A percentile compares a stretch with the other conserved stretches of the same genome.
Evolutionary conservation across 2,113 vertebrate species (phyloP).

Genomic region (Chamaea fasciata): DNA sequence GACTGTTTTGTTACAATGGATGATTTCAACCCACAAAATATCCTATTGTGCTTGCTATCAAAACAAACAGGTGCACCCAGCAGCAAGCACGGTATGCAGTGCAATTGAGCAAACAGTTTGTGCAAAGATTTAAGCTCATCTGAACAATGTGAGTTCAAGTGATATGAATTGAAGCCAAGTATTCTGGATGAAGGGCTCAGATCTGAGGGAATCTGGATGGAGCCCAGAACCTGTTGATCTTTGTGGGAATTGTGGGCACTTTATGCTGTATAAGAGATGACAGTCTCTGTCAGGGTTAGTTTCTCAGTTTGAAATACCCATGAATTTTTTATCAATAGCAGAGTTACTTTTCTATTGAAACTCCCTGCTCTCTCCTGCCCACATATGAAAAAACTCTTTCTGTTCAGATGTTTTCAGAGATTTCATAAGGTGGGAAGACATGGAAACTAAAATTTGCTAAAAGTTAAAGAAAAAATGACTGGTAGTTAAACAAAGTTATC

Average conservation of each 20-base stretch:
- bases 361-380: background rate
- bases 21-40: conserved; percentile 63
- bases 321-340: background rate
- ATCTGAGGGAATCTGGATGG: background rate
- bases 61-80: conserved; percentile 74
- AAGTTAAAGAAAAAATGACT: background rate
- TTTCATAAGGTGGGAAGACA: background rate
- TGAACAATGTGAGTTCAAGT: conserved; percentile 52
- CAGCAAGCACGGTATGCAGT: conserved; percentile 36
- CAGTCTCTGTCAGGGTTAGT: background rate
- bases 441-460: background rate
- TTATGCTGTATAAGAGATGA: background rate
- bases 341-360: background rate
- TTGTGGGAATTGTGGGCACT: background rate
- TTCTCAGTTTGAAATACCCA: background rate
- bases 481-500: background rate
- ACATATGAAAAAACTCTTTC: background rate
- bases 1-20: conserved; percentile 49
- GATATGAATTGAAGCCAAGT: conserved; percentile 37
- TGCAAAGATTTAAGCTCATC: conserved; percentile 33
- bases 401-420: background rate
- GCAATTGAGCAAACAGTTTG: conserved; percentile 30
- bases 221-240: conserved; percentile 27
- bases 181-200: conserved; percentile 16
- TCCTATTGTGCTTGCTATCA: conserved; percentile 65